Conservation (phyloP, 2,113 vertebrate species). For the Pyxicephalus adspersus region DNA sequence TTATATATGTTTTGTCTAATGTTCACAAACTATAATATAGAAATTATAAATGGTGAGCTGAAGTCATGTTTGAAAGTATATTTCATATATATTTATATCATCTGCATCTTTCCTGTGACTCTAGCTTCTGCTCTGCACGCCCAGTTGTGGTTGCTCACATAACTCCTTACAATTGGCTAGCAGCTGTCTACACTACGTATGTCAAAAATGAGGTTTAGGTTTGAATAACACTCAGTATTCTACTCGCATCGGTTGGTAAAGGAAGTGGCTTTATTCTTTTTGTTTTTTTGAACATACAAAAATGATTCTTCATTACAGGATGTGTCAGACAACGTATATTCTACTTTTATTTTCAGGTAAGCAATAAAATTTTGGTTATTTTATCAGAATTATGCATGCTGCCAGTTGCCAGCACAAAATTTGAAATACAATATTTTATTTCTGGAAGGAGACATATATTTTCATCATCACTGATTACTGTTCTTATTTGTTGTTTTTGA, state of each 20-base stretch:
- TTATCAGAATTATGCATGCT: no score
- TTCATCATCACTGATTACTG: no score
- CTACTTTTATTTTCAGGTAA: background rate
- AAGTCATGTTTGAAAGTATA: background rate
- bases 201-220: background rate
- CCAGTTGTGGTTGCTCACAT: background rate
- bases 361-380: background rate
- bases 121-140: background rate
- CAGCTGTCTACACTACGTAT: background rate
- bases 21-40: no score
- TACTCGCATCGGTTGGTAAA: conserved; percentile 1
- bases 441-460: background rate
- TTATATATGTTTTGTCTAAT: no score
- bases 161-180: background rate
- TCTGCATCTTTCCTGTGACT: background rate
- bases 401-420: no score
- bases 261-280: conserved; percentile 17
- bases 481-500: no score
- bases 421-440: background rate
- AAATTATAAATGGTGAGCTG: no score
- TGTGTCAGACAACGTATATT: background rate
- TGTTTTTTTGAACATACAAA: background rate
- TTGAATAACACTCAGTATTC: background rate
- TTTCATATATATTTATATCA: background rate
- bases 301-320: background rate